Percentiles rank a stretch among this genome's conserved stretches.
Evolutionary conservation across 2,113 vertebrate genomes (phyloP).

Genomic region (Mugil cephalus): DNA sequence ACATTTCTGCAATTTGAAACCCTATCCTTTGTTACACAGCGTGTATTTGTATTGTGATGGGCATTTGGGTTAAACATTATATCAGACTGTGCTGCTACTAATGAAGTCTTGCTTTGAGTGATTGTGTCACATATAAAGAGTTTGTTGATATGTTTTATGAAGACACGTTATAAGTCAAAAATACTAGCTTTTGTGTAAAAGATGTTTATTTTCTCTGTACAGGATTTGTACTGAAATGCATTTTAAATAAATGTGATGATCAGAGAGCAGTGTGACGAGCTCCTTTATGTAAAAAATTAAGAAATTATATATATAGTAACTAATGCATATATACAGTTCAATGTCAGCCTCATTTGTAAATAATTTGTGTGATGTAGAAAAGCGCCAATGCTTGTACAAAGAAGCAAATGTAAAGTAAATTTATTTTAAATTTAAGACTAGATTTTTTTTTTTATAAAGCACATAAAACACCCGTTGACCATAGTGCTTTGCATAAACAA

Average conservation of each 20-base stretch:
- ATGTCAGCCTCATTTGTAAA: too few species aligned
- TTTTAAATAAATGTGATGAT: slow-evolving; percentile 67
- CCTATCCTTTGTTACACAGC: slow-evolving; percentile 24
- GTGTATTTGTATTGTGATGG: slow-evolving; percentile 51
- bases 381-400: too few species aligned
- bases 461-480: too few species aligned
- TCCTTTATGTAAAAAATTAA: slow-evolving; percentile 5
- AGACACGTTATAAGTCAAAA: slow-evolving; percentile 25
- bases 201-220: slow-evolving; percentile 50
- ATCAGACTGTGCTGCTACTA: slow-evolving; percentile 62
- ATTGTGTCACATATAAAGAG: slow-evolving; percentile 35
- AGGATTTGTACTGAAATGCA: slow-evolving; percentile 66
- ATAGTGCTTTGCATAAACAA: too few species aligned
- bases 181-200: slow-evolving; percentile 50
- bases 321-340: too few species aligned
- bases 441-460: too few species aligned
- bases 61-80: slow-evolving; percentile 47
- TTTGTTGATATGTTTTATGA: slow-evolving; percentile 61
- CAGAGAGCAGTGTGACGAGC: background rate
- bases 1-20: slow-evolving; percentile 33
- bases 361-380: too few species aligned
- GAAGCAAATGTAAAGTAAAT: too few species aligned
- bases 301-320: background rate
- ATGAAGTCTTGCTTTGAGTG: slow-evolving; percentile 56
- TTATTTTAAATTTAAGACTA: too few species aligned